These are phyloP conservation scores for Dicycla oo DNA, from an alignment of 2,888 invertebrate species.

Conservation along the genomic window DNA sequence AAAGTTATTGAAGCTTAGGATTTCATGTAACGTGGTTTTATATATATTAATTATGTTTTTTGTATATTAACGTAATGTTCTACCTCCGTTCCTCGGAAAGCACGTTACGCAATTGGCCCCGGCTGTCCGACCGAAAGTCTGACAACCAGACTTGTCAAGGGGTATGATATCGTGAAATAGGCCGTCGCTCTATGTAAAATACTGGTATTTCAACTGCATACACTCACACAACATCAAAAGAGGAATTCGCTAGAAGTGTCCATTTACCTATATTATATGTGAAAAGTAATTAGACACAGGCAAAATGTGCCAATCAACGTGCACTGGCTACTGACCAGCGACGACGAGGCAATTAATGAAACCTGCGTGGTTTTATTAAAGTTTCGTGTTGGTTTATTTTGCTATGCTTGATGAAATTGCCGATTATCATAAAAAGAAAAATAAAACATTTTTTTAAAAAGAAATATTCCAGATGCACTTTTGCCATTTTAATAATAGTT, in stretches of 20 bases:
- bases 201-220: not conserved
- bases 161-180: too few relatives aligned
- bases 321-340: not conserved
- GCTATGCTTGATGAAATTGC: too few relatives aligned
- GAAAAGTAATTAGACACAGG: constrained; percentile 34
- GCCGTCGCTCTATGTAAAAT: not conserved
- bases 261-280: constrained; percentile 19
- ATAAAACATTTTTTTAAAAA: too few relatives aligned
- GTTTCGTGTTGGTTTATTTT: not conserved
- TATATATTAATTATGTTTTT: too few relatives aligned
- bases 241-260: constrained; percentile 1
- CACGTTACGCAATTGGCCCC: not conserved
- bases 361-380: constrained; percentile 10
- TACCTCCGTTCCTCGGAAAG: not conserved
- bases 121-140: not conserved
- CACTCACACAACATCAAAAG: constrained; percentile 2
- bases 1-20: not conserved
- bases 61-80: too few relatives aligned
- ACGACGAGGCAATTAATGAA: constrained; percentile 29
- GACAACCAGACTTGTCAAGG: not conserved
- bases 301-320: constrained; percentile 24
- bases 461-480: too few relatives aligned
- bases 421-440: too few relatives aligned
- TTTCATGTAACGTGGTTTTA: too few relatives aligned
- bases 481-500: too few relatives aligned